Base-by-base conservation (phyloP, 1,140 invertebrate species). In the Bombus sibiricus region DNA sequence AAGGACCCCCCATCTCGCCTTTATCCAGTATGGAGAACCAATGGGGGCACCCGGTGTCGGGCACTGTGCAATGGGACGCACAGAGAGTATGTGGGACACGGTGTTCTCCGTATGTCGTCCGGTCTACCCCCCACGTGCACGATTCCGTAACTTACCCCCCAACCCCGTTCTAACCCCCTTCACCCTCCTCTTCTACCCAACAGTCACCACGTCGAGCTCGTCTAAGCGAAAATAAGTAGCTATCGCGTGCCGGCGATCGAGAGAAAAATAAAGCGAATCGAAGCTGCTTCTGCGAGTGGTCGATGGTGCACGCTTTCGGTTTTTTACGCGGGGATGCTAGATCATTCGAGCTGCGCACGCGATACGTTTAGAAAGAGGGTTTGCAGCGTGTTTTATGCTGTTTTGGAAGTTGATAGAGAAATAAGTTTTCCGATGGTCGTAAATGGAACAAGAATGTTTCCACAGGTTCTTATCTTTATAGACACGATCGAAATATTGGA, bases 1-100 rank as follows among this genome's bases (percentile, higher is more conserved):
- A 80, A 69, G 74, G 94, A 94, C 93, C 94, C 94, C 94, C 94
- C 93, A 95, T 93, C 91, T 93, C 77, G 94, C 90, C 84, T 95
- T 95, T 95, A 94, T 95, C 84, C 91, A 80, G 68, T 64, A 72
- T 64, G 82, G 81, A 83, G 86, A 87, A 90, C 92, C 93, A 92
- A 94, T 92, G 93, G 92, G 86, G 86, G 88, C 88, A 90, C 90
- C 89, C 91, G 85, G 90, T 91, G 81, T 90, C 87, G 86, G 87
- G 91, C 91, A 92, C 93, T 90, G 92, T 86, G 92, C 87, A 90
- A 90, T 84, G 62, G 92, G 92, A 90, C 87, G 76, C 83, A 75
- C 79, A 90, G 86, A 81, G 90, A 92, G 89, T 92, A 94, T 92
- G 88, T 90, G 92, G 91, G 89, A 91, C 92, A 92, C 89, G 84